A percentile compares a stretch with the other conserved stretches of the same genome.
Conservation (phyloP, 2,797 vertebrate species). For the Neostethus bicornis region DNA sequence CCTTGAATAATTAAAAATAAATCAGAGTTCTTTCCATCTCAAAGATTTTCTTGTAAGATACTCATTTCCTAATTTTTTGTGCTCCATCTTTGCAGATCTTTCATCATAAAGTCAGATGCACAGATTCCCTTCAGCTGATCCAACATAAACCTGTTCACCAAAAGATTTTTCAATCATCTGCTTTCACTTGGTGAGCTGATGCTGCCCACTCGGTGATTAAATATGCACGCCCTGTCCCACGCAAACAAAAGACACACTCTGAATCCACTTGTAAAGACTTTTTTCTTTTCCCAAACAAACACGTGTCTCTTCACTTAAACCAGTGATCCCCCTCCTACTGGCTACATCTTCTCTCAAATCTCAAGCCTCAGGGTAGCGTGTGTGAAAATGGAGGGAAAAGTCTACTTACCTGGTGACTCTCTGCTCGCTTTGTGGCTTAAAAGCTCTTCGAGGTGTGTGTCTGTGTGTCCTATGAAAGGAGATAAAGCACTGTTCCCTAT, state of each 20-base stretch:
- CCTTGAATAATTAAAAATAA: not conserved
- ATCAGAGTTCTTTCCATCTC: not conserved
- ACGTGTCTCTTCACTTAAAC: constrained; percentile 45
- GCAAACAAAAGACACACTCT: constrained; percentile 51
- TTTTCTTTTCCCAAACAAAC: constrained; percentile 40
- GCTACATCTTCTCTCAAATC: constrained; percentile 18
- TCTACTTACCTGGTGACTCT: constrained; percentile 58
- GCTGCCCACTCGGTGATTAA: constrained; percentile 68
- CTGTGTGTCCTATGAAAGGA: constrained; percentile 31
- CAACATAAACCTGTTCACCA: constrained; percentile 32
- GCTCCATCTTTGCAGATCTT: too few relatives aligned
- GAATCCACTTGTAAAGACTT: constrained; percentile 19
- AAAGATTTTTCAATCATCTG: constrained; percentile 19
- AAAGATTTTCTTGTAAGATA: not conserved
- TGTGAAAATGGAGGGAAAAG: constrained; percentile 23
- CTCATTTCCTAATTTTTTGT: not conserved
- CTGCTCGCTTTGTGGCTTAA: constrained; percentile 29
- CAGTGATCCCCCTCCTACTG: not conserved
- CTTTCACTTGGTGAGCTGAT: constrained; percentile 39
- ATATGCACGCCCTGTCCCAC: constrained; percentile 68
- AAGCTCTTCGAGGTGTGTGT: constrained; percentile 21
- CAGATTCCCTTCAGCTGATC: constrained; percentile 9
- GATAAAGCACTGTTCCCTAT: constrained; percentile 45
- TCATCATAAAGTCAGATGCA: not conserved
- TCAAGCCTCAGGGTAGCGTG: constrained; percentile 7